Evolutionary conservation across 1,140 invertebrate genomes (phyloP).

Genomic region (Chymomyza costata): DNA sequence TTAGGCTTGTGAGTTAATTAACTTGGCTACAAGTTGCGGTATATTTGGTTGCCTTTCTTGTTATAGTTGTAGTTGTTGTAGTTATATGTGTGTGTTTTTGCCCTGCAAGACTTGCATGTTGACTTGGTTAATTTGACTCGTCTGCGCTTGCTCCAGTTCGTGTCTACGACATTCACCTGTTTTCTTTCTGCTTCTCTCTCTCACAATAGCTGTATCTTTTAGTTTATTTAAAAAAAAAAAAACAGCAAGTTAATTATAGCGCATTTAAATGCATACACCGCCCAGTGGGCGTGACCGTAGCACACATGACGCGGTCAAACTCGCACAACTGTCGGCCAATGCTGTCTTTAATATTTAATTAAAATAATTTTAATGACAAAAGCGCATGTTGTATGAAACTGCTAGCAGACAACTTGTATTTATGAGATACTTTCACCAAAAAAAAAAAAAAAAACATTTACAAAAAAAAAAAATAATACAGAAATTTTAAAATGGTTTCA

Average conservation of each 20-base stretch:
- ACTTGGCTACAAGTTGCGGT: too few relatives aligned
- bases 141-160: conserved; percentile 37
- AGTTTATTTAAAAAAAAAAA: background rate
- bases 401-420: conserved; percentile 24
- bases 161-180: conserved; percentile 68
- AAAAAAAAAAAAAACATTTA: conserved; percentile 16
- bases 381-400: background rate
- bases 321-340: conserved; percentile 36
- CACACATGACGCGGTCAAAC: too few relatives aligned
- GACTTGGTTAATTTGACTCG: background rate
- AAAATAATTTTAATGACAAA: conserved; percentile 56
- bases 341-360: conserved; percentile 58
- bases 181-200: conserved; percentile 17
- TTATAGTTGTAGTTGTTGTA: too few relatives aligned
- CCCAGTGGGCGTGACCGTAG: conserved; percentile 52
- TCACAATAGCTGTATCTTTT: conserved; percentile 7
- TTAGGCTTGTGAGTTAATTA: too few relatives aligned
- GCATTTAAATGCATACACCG: conserved; percentile 37
- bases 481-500: conserved; percentile 22
- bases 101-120: conserved; percentile 15
- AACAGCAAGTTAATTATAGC: conserved; percentile 56
- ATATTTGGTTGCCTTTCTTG: too few relatives aligned
- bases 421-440: conserved; percentile 70
- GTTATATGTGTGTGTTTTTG: too few relatives aligned
- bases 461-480: conserved; percentile 1